Conservation (phyloP, 2,113 vertebrate species). For the Sander lucioperca region DNA sequence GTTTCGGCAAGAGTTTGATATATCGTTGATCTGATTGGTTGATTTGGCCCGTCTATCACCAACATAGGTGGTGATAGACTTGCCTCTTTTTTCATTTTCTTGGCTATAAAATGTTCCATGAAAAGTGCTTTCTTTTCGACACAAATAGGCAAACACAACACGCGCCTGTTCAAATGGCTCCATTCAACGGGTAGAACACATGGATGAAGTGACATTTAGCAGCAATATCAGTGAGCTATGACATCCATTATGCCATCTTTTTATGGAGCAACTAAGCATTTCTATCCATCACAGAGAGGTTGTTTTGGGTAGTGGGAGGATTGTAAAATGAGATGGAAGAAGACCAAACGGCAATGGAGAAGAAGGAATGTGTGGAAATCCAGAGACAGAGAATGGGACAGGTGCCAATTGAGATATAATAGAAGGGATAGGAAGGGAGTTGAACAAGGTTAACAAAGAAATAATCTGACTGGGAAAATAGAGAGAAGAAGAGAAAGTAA, state of each 20-base stretch:
- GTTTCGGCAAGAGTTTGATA: too few species aligned
- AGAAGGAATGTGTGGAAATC: not conserved
- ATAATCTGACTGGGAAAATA: not conserved
- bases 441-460: not conserved
- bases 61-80: too few species aligned
- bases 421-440: not conserved
- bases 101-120: not conserved
- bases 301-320: constrained; percentile 3
- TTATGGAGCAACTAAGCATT: constrained; percentile 39
- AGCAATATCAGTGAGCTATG: constrained; percentile 51
- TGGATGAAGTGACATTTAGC: constrained; percentile 32
- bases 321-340: not conserved
- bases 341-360: not conserved
- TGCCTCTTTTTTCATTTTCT: not conserved
- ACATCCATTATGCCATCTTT: constrained; percentile 46
- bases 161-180: not conserved
- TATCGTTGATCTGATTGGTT: too few species aligned
- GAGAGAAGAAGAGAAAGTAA: constrained; percentile 5
- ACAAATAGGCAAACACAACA: constrained; percentile 24
- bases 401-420: not conserved
- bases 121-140: not conserved
- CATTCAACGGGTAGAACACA: constrained; percentile 26
- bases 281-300: constrained; percentile 31
- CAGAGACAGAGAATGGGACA: not conserved
- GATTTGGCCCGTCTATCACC: too few species aligned